Conservation (phyloP, 2,113 vertebrate genomes). For the Macquaria ambigua region DNA sequence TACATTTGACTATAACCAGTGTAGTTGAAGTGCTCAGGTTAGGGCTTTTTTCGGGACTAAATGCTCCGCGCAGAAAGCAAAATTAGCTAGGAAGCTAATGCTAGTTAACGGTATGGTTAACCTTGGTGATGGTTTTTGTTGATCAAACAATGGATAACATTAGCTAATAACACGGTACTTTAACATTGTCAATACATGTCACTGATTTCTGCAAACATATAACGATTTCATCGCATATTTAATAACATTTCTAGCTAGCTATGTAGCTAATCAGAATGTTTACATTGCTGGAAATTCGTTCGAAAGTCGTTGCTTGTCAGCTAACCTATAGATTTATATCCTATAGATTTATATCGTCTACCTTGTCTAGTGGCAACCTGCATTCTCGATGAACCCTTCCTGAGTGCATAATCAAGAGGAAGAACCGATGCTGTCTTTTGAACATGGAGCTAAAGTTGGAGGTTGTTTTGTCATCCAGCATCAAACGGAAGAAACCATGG, state of each 20-base stretch:
- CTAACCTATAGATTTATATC: no score
- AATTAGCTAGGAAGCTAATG: constrained; percentile 67
- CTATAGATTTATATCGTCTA: neutral
- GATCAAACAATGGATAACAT: neutral
- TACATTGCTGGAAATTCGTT: neutral
- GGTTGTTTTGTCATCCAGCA: constrained; percentile 85
- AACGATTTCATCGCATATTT: neutral
- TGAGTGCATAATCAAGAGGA: neutral
- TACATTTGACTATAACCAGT: neutral
- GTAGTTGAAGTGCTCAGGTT: neutral
- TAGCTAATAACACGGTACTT: neutral
- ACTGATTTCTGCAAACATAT: neutral
- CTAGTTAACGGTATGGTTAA: constrained; percentile 26
- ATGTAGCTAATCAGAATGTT: neutral
- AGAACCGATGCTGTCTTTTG: constrained; percentile 19
- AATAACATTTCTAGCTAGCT: neutral
- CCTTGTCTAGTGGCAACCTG: neutral
- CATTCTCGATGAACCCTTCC: neutral
- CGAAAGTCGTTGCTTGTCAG: no score
- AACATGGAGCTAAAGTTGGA: constrained; percentile 85
- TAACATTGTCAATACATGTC: neutral
- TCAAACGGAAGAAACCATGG: constrained; percentile 88
- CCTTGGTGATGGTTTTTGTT: neutral
- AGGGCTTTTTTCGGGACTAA: neutral
- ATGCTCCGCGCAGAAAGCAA: neutral